A percentile compares a stretch with the other conserved stretches of the same genome.
phyloP scores from a whole-genome alignment of 2,113 vertebrate species.

The Psilopsiagon aymara region DNA sequence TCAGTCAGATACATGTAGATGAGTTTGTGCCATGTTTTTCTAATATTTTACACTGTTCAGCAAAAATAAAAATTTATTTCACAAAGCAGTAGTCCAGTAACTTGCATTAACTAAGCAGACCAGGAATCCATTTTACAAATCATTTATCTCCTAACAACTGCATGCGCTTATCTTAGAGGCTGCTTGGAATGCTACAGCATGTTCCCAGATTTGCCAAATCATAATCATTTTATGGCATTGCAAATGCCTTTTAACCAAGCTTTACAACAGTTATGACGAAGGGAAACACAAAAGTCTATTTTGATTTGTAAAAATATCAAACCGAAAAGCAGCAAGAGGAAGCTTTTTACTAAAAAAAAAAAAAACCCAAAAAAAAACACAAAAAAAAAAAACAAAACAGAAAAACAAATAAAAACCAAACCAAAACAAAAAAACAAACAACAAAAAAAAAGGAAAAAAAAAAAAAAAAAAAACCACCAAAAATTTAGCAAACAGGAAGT shows the following conservation, averaged over 20 bases:
- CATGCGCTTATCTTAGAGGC: not conserved
- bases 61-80: not conserved
- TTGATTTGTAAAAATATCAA: not conserved
- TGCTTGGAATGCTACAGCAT: not conserved
- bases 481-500: not conserved
- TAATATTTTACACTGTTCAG: not conserved
- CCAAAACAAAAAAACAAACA: too few species aligned
- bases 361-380: not conserved
- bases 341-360: not conserved
- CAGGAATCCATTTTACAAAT: not conserved
- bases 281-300: not conserved
- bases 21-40: not conserved
- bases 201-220: not conserved
- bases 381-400: not conserved
- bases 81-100: not conserved
- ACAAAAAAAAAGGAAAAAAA: not conserved
- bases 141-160: not conserved
- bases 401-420: too few species aligned
- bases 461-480: not conserved
- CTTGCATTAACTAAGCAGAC: not conserved
- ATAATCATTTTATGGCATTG: not conserved
- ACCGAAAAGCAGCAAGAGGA: not conserved
- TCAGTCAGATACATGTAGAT: not conserved
- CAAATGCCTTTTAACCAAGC: not conserved
- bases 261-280: not conserved